phyloP scores from a whole-genome alignment of 2,797 vertebrate genomes.

The Anguilla megastoma region DNA sequence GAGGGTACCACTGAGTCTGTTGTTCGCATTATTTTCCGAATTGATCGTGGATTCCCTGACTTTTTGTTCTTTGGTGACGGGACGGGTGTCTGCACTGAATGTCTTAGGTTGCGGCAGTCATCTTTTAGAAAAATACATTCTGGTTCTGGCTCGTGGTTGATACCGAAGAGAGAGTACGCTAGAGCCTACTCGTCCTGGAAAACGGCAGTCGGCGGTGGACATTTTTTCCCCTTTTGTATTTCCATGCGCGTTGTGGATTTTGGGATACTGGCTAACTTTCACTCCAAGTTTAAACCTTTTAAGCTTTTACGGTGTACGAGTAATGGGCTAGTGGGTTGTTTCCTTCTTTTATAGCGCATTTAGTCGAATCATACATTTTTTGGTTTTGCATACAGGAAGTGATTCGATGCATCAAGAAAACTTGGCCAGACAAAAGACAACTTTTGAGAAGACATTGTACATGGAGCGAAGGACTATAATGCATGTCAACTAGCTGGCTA shows the following conservation, averaged over 20 bases:
- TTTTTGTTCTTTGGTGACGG: background rate
- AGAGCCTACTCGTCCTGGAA: background rate
- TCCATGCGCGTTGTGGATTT: conserved; percentile 17
- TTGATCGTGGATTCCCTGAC: background rate
- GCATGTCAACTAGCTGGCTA: conserved; percentile 15
- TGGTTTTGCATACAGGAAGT: conserved; percentile 15
- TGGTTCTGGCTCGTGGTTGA: background rate
- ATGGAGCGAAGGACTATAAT: conserved; percentile 9
- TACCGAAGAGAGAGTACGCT: background rate
- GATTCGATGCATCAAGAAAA: conserved; percentile 18
- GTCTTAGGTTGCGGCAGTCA: background rate
- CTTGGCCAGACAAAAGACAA: conserved; percentile 19
- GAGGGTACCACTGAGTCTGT: conserved; percentile 13
- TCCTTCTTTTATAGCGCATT: background rate
- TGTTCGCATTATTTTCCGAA: background rate
- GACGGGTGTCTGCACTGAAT: background rate
- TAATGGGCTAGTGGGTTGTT: background rate
- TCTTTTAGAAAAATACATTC: background rate
- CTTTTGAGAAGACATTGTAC: conserved; percentile 12
- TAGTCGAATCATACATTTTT: background rate
- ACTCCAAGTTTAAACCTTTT: background rate
- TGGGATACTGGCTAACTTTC: conserved; percentile 10
- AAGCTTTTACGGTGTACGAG: background rate
- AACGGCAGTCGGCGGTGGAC: conserved; percentile 18
- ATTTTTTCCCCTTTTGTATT: conserved; percentile 17